phyloP scores from a whole-genome alignment of 1,140 invertebrate species.

The Orussus abietinus region DNA sequence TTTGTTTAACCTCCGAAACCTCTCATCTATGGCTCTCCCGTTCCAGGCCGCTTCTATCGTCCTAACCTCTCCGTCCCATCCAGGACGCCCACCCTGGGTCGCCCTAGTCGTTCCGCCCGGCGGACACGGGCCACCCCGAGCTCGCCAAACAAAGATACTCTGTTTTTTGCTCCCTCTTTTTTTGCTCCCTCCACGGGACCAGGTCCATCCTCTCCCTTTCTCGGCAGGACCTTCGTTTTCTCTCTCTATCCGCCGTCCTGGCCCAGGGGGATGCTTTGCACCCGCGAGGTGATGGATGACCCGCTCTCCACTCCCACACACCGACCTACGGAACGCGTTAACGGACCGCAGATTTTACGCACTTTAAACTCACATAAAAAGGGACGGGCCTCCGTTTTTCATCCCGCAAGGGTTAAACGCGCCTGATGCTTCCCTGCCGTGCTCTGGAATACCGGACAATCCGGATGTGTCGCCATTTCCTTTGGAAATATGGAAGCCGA shows the following conservation, averaged over 20 bases:
- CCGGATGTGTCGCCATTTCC: too few species aligned
- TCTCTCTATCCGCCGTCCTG: conserved; percentile 14
- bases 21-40: conserved; percentile 39
- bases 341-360: conserved; percentile 46
- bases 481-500: too few species aligned
- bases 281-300: conserved; percentile 41
- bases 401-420: too few species aligned
- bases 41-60: conserved; percentile 11
- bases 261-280: conserved; percentile 24
- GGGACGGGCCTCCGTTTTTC: conserved; percentile 25
- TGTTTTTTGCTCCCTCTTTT: conserved; percentile 27
- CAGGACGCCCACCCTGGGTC: conserved; percentile 27
- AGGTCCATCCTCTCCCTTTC: conserved; percentile 2
- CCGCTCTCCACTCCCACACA: conserved; percentile 24
- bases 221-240: neutral
- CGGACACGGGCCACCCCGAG: conserved; percentile 45
- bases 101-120: conserved; percentile 34
- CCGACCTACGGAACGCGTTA: conserved; percentile 34
- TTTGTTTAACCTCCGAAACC: conserved; percentile 56
- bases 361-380: conserved; percentile 38
- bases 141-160: conserved; percentile 45
- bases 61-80: conserved; percentile 11
- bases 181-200: conserved; percentile 15
- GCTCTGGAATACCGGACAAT: too few species aligned
- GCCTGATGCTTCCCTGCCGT: too few species aligned